Evolutionary conservation across 2,797 vertebrate species (phyloP).

Genomic region (Perodicticus potto): DNA sequence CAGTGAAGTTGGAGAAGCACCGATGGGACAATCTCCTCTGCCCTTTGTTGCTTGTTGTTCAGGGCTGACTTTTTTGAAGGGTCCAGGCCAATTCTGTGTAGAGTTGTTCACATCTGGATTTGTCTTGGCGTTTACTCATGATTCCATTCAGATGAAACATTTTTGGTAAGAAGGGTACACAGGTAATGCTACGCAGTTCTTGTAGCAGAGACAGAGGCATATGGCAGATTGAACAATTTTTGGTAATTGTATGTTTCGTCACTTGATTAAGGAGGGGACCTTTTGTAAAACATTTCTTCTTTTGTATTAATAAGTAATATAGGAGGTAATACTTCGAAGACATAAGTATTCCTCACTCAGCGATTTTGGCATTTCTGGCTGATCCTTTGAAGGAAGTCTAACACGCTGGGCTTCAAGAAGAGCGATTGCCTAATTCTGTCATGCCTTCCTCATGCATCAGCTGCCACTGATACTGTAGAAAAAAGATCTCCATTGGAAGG

Average conservation of each 20-base stretch:
- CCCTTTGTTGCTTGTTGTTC: background rate
- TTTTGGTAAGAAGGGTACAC: background rate
- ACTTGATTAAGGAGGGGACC: background rate
- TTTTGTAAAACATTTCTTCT: background rate
- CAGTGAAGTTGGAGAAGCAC: background rate
- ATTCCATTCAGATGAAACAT: background rate
- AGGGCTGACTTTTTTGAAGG: background rate
- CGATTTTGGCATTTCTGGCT: background rate
- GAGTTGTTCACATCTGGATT: background rate
- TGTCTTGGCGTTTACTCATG: background rate
- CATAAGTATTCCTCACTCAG: background rate
- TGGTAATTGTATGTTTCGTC: background rate
- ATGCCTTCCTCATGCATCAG: background rate
- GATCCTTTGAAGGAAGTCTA: background rate
- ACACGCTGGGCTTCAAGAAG: background rate
- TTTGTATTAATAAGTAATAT: background rate
- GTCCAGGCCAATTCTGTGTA: background rate
- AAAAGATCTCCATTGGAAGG: background rate
- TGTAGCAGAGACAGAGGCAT: background rate
- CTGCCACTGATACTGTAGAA: background rate
- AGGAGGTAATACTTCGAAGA: background rate
- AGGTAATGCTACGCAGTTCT: background rate
- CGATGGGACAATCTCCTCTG: background rate
- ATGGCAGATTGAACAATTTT: background rate
- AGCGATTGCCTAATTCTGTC: background rate